Base-by-base conservation (phyloP, 2,113 vertebrate genomes). In the Misgurnus mizolepis region DNA sequence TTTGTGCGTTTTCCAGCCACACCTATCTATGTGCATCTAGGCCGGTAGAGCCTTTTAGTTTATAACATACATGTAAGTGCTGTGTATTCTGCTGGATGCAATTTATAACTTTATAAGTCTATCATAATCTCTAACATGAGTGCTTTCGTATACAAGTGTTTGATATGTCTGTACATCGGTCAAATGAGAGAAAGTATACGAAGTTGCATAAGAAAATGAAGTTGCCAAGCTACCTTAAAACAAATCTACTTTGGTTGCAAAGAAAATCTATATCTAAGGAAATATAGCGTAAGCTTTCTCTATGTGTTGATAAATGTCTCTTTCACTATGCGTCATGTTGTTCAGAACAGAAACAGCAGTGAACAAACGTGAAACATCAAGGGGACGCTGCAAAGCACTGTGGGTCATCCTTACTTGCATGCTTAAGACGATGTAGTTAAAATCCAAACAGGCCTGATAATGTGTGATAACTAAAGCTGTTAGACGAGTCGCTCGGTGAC, bases 361-460 rank as follows among this genome's bases (percentile, higher is more conserved):
- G 55, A 17, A 74, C 6, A 73, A 67, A 84, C 81, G 62, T 78
- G 68, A 74, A 62, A 62, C 79, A 76, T 40, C 74, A 47, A 71
- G 82, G 61, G 60, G 67, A 45, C 53, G 62, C 79, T 55, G 53
- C 49, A 70, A 40, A 58, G 71, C 45, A 78, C 12, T 10, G 15
- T 62, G 45, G 79, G 67, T 62, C 73, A 67, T 84, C 67, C 64
- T 81, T 62, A 72, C 50, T 72, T 60, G 79, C 69, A 73, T 72
- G 67, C 67, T 11, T 55, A 73, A 39, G 49, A 74, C 34, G 73
- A 49, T 64, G 22, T 74, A 81, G 34, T 72, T 60, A 68, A 78
- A 75, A 27, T 45, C 22, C 47, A 76, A 67, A 72, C 68, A 62
- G 55, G 10, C 43, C 18, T 80, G 53, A 80, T 55, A 69, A 55